A percentile compares a stretch with the other conserved stretches of the same genome.
These are phyloP conservation scores for Adelges cooleyi DNA, from an alignment of 1,140 invertebrate species.

Conservation along the genomic window DNA sequence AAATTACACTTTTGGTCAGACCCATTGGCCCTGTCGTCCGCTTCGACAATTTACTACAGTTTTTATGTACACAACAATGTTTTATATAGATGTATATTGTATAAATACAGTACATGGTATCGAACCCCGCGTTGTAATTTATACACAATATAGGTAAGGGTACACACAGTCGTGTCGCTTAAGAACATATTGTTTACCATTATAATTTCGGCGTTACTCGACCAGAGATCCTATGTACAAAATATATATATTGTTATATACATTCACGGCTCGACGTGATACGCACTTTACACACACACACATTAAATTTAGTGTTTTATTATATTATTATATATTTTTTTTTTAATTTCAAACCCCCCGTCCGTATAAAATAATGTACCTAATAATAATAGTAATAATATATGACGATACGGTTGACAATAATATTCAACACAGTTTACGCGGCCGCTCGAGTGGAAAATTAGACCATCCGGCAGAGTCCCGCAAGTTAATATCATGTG, in stretches of 20 bases:
- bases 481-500: too few species aligned
- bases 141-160: neutral
- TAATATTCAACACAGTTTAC: conserved; percentile 25
- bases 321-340: neutral
- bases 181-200: neutral
- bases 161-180: neutral
- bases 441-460: conserved; percentile 22
- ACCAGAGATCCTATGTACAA: conserved; percentile 16
- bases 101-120: neutral
- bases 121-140: neutral
- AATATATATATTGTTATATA: neutral
- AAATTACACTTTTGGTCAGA: neutral
- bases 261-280: neutral
- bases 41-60: too few species aligned
- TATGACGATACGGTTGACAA: conserved; percentile 11
- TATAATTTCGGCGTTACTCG: conserved; percentile 3
- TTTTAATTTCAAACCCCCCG: neutral
- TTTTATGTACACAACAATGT: too few species aligned
- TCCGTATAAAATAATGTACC: too few species aligned
- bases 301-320: neutral
- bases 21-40: too few species aligned
- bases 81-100: too few species aligned
- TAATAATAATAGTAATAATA: too few species aligned
- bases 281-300: conserved; percentile 10
- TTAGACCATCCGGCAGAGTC: conserved; percentile 12